These are phyloP conservation scores for Scopus umbretta DNA, from an alignment of 2,113 vertebrate species.

Conservation along the genomic window DNA sequence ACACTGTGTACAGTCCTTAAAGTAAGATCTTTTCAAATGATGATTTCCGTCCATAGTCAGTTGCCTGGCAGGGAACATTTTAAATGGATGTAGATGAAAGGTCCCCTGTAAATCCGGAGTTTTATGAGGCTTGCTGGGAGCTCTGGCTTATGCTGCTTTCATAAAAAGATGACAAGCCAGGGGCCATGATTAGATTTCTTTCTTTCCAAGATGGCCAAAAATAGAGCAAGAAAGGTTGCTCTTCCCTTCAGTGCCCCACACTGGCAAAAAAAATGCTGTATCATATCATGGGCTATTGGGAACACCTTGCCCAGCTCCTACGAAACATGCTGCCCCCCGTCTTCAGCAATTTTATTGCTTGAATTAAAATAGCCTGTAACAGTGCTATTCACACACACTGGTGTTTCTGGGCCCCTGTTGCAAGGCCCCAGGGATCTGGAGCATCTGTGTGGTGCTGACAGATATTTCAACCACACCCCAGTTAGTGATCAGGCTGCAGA, in stretches of 20 bases:
- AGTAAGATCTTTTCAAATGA: slow-evolving; percentile 79
- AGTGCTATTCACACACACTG: neutral
- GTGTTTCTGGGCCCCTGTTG: neutral
- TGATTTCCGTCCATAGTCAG: slow-evolving; percentile 24
- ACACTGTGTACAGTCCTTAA: slow-evolving; percentile 83
- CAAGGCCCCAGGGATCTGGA: neutral
- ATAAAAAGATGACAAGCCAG: slow-evolving; percentile 64
- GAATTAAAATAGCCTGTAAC: neutral
- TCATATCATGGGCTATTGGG: neutral
- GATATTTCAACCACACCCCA: neutral
- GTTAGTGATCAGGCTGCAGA: neutral
- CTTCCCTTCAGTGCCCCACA: neutral
- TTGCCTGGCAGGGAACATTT: slow-evolving; percentile 61
- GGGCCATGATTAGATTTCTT: slow-evolving; percentile 57
- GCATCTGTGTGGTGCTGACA: neutral
- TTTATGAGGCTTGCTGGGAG: slow-evolving; percentile 57
- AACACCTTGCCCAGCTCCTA: neutral
- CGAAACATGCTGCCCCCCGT: neutral
- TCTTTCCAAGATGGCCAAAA: slow-evolving; percentile 47
- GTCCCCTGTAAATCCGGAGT: slow-evolving; percentile 49
- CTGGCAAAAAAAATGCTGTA: slow-evolving; percentile 1
- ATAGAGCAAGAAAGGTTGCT: slow-evolving; percentile 49
- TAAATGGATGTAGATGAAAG: slow-evolving; percentile 68
- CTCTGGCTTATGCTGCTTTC: slow-evolving; percentile 49
- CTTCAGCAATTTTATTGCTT: neutral